Conservation (phyloP, 2,113 vertebrate genomes). For the Arizona elegans region DNA sequence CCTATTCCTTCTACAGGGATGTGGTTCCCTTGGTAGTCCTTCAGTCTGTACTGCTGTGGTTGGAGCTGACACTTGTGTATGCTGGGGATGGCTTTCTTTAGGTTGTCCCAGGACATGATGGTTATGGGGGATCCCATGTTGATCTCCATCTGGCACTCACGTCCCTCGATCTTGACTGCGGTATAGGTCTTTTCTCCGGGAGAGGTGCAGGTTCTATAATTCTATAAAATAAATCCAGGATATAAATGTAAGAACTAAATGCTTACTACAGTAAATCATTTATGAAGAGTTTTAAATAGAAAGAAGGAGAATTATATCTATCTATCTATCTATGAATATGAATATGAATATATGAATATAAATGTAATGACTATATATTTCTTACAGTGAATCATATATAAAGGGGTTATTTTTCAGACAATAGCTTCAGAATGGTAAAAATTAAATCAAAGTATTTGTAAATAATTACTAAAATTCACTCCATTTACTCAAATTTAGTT, state of each 20-base stretch:
- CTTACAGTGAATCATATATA: not conserved
- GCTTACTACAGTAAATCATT: not conserved
- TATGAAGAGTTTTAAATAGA: not conserved
- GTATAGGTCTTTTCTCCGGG: too few relatives aligned
- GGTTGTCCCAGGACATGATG: too few relatives aligned
- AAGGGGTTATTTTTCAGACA: not conserved
- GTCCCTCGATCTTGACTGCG: too few relatives aligned
- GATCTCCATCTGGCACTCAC: too few relatives aligned
- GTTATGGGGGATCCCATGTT: too few relatives aligned
- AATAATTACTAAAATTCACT: not conserved
- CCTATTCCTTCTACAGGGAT: too few relatives aligned
- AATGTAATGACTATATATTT: not conserved
- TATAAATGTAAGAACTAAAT: constrained; percentile 4
- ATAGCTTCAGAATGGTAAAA: not conserved
- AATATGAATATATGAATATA: not conserved
- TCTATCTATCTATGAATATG: too few relatives aligned
- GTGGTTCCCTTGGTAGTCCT: too few relatives aligned
- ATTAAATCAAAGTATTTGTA: not conserved
- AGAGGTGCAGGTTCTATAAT: not conserved
- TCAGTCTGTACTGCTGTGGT: too few relatives aligned
- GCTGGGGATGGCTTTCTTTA: too few relatives aligned
- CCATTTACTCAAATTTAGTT: constrained; percentile 4
- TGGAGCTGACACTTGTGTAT: too few relatives aligned
- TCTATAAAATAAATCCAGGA: not conserved
- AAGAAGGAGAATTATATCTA: too few relatives aligned